Evolutionary conservation across 2,113 vertebrate genomes (phyloP), one percentile per base, ranked within the genome.

Genomic region (Vulpes ferrilata): DNA sequence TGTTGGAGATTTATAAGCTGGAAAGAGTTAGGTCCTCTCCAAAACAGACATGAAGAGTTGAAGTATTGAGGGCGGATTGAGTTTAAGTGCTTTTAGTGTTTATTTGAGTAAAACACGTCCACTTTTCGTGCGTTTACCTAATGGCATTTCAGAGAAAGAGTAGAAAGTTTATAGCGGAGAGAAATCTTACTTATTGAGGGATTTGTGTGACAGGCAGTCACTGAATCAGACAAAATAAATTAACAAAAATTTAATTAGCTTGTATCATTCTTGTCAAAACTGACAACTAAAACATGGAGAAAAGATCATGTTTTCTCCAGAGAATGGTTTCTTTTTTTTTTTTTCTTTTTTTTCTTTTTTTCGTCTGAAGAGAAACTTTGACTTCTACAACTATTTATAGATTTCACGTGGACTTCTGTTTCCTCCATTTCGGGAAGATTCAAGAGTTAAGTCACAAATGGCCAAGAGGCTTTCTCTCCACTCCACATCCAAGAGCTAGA

Each of bases 171-270:
- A 85, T 59, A 96, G 98, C 93, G 71, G 83, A 88, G 95, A 95
- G 91, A 97, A 98, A 98, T 96, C 98, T 97, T 94, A 97, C 94
- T 88, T 93, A 91, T 38, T 48, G 96, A 98, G 98, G 95, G 78
- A 91, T 98, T 98, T 97, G 98, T 97, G 98, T 98, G 98, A 98
- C 98, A 98, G 98, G 98, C 98, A 89, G 98, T 97, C 85, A 67
- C 64, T 48, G 96, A 97, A 98, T 98, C 98, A 99, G 99, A 98
- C 98, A 98, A 98, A 99, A 98, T 98, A 99, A 99, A 99, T 99
- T 98, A 99, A 99, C 98, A 98, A 87, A 98, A 98, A 98, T 98
- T 98, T 99, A 99, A 99, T 99, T 98, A 98, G 97, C 98, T 98
- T 79, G 97, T 98, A 98, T 98, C 93, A 3, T 98, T 99, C 97